Conservation (phyloP, 1,140 invertebrate genomes). For the Drosophila kohkoa region DNA sequence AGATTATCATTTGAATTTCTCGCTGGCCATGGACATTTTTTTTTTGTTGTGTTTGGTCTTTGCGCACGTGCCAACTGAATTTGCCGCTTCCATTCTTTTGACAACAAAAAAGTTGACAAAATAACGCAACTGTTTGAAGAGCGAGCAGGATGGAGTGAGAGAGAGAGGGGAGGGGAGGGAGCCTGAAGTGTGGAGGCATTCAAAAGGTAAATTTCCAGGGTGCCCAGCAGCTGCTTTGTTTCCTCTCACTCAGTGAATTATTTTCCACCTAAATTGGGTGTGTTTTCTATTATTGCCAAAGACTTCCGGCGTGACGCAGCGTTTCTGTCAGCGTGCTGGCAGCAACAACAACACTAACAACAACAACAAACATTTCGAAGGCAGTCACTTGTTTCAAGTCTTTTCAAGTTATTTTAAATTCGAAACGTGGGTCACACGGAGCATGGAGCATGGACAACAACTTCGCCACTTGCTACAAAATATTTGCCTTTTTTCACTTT, state of each 20-base stretch:
- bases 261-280: constrained; percentile 75
- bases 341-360: constrained; percentile 18
- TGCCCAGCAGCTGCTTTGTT: constrained; percentile 45
- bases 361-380: not conserved
- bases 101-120: constrained; percentile 53
- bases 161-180: not conserved
- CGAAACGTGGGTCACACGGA: constrained; percentile 59
- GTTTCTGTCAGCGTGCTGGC: constrained; percentile 52
- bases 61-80: constrained; percentile 31
- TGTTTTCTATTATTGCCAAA: constrained; percentile 81
- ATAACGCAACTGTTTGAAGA: constrained; percentile 20
- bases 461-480: constrained; percentile 48
- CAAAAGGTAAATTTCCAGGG: constrained; percentile 22
- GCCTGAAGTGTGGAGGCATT: not conserved
- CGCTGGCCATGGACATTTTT: constrained; percentile 52
- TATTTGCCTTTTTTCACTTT: constrained; percentile 52
- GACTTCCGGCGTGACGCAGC: constrained; percentile 76
- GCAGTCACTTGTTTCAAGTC: constrained; percentile 71
- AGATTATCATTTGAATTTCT: constrained; percentile 77
- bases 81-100: constrained; percentile 28
- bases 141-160: not conserved
- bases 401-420: constrained; percentile 76
- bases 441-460: constrained; percentile 19
- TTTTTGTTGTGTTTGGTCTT: not conserved
- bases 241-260: constrained; percentile 71